Conservation (phyloP, 2,888 invertebrate genomes). For the Synanthedon tipuliformis region DNA sequence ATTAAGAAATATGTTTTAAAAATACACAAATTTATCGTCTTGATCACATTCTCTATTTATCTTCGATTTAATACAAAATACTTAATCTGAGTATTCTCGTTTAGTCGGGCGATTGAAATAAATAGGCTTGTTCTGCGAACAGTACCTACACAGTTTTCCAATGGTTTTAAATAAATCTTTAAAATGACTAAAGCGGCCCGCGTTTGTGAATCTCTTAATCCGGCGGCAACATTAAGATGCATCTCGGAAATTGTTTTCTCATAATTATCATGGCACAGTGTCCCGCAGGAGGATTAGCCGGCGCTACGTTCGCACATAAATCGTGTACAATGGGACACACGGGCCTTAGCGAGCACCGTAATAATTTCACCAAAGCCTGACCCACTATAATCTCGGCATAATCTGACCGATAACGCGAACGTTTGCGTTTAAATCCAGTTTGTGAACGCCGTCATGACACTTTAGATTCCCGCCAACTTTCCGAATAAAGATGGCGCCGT, state of each 20-base stretch:
- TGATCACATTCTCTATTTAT: too few relatives aligned
- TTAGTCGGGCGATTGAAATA: too few relatives aligned
- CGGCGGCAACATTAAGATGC: slow-evolving; percentile 52
- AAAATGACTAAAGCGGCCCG: too few relatives aligned
- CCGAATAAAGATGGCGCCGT: slow-evolving; percentile 44
- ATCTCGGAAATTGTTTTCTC: slow-evolving; percentile 68
- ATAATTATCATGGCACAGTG: slow-evolving; percentile 57
- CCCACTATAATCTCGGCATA: slow-evolving; percentile 67
- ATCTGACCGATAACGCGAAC: slow-evolving; percentile 65
- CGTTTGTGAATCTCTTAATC: slow-evolving; percentile 42
- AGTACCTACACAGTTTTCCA: too few relatives aligned
- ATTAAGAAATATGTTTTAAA: too few relatives aligned
- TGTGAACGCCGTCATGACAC: slow-evolving; percentile 41
- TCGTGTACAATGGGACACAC: slow-evolving; percentile 63
- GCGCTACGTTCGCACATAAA: slow-evolving; percentile 66
- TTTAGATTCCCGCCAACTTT: slow-evolving; percentile 51
- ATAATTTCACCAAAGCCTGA: slow-evolving; percentile 54
- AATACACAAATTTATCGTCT: too few relatives aligned
- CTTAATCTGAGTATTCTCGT: too few relatives aligned
- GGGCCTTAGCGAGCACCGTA: slow-evolving; percentile 62
- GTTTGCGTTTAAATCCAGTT: slow-evolving; percentile 59
- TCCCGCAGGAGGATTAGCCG: slow-evolving; percentile 50
- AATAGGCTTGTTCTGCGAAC: too few relatives aligned
- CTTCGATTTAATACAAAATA: too few relatives aligned
- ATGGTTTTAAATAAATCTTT: too few relatives aligned